Base-by-base conservation (phyloP, 2,888 invertebrate genomes). In the Drosophila anomalata region DNA sequence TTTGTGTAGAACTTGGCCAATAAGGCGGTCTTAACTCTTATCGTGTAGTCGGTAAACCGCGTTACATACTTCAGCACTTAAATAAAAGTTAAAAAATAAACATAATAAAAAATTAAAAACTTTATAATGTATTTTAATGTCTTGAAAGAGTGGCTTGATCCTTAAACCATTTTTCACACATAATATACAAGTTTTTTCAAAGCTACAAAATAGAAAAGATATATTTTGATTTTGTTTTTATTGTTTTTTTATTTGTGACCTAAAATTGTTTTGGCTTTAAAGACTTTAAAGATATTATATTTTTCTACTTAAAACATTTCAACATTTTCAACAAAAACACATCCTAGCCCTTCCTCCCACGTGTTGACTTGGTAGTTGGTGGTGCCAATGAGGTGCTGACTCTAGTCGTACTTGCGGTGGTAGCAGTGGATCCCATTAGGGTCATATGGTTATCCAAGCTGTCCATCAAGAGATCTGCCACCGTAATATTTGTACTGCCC, bases 381-480 rank as follows among this genome's bases (percentile, higher is more conserved):
- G 76, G 8, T n/a, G 68, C 42, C 39, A 14, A 31, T 26, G 74
- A 56, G 17, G 75, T 69, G 39, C 68, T 65, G 3, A 24, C 31
- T n/a, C 50, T 17, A 6, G 66, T 69, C 33, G 72, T 57, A n/a
- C 77, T 57, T 11, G 70, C 33, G 7, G 77, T 56, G 7, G 79
- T 70, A 53, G 75, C 54, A 22, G 79, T 73, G 55, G 75, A 56
- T 29, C 74, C 68, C 53, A 79, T 46, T 53, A 82, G 31, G 20
- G 78, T 86, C 81, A 76, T 78, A 36, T 80, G 78, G 56, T 83
- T 79, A 20, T 78, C 68, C 66, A 89, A 39, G 48, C 76, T 86
- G 51, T 88, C 87, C 73, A 80, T 78, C 5, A 79, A 54, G 60
- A 84, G 47, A 50, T 88, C 83, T 39, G 53, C 74, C 31, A 78